Base-by-base conservation (phyloP, 1,140 invertebrate species). In the Sweltsa coloradensis region DNA sequence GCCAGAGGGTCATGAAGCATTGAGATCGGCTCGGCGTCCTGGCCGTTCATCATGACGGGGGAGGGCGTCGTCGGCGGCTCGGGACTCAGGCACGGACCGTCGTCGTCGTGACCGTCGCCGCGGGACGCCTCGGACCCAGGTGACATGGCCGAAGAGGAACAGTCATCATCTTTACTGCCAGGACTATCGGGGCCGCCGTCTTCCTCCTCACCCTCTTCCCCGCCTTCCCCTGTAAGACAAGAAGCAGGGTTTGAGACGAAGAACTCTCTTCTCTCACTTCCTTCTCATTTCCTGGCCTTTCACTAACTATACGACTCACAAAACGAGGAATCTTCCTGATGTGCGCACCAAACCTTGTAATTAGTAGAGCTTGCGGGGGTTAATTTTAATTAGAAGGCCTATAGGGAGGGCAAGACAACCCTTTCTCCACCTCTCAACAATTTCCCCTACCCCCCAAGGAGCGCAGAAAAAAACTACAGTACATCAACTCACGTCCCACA, bases 141-240 rank as follows among this genome's bases (percentile, higher is more conserved):
- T 3, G 25, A 31, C 14, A 13, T 26, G 2, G 51, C 42, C 21
- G 50, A 39, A 2, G 47, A 49, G 5, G 39, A 41, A n/a, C 18
- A 54, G 16, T 53, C 52, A 25, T 55, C 54, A 7, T 56, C 59
- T 47, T 57, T 53, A 34, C 57, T 54, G 31, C 56, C 58, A 14
- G 56, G 56, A 2, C 18, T 23, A 25, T 36, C 45, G 7, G 51
- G 53, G 18, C 52, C 53, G 7, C 55, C 59, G 7, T 47, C 56
- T 41, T 60, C 58, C 37, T 59, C 59, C 44, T 52, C 51, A 21
- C 53, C 57, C 45, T 55, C 60, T 50, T 61, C 59, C 31, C 55
- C 57, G 14, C 60, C 58, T 56, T 62, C 59, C 60, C 60, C 59
- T 60, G 45, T 7, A 50, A 57, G 37, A 13, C 18, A 9, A 44